A percentile compares a stretch with the other conserved stretches of the same genome.
Evolutionary conservation across 2,888 invertebrate species (phyloP).

Genomic region (Drosophila setosimentum): DNA sequence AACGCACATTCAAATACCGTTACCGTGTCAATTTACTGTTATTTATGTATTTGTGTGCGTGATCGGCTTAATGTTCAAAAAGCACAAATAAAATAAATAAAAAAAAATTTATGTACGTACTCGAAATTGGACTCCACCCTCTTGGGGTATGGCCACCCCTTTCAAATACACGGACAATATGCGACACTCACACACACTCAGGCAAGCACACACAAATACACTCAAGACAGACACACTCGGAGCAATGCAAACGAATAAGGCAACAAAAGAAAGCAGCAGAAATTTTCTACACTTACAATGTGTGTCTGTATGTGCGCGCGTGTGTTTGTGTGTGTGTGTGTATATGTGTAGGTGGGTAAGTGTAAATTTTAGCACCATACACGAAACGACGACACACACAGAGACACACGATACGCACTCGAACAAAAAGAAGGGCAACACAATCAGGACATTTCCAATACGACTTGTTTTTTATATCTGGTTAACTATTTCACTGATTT

Average conservation of each 20-base stretch:
- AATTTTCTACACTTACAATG: constrained; percentile 70
- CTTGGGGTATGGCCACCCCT: constrained; percentile 59
- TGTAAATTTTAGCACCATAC: constrained; percentile 69
- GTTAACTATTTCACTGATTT: constrained; percentile 46
- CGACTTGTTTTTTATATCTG: constrained; percentile 24
- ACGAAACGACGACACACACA: constrained; percentile 54
- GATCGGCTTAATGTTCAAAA: constrained; percentile 26
- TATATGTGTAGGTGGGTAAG: constrained; percentile 51
- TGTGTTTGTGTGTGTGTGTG: constrained; percentile 27
- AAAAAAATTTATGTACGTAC: constrained; percentile 30
- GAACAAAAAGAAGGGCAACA: constrained; percentile 26
- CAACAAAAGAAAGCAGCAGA: constrained; percentile 68
- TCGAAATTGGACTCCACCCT: constrained; percentile 58
- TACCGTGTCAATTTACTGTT: constrained; percentile 21
- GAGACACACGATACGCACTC: constrained; percentile 43
- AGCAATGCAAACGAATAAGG: constrained; percentile 53
- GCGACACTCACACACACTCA: constrained; percentile 30
- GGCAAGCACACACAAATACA: constrained; percentile 19
- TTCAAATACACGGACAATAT: constrained; percentile 41
- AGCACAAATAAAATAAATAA: constrained; percentile 2
- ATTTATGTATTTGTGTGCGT: constrained; percentile 6
- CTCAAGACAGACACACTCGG: constrained; percentile 31
- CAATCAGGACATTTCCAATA: constrained; percentile 57
- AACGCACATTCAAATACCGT: constrained; percentile 40
- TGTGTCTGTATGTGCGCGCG: constrained; percentile 31